These are phyloP conservation scores for Phasia obesa DNA, from an alignment of 2,888 invertebrate species.

Conservation along the genomic window DNA sequence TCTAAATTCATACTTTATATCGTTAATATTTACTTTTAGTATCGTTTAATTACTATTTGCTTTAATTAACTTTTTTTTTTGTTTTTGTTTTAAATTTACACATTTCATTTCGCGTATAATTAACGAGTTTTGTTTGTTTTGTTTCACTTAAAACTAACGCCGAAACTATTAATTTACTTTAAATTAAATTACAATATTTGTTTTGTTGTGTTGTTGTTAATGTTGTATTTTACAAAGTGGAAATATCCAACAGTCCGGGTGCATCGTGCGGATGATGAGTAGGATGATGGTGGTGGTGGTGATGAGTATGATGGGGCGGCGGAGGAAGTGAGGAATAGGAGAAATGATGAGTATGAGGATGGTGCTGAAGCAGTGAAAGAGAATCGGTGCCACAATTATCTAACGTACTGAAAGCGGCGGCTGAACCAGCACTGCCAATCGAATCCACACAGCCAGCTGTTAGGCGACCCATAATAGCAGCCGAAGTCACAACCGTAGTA, in stretches of 20 bases:
- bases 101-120: conserved; percentile 43
- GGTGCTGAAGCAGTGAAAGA: conserved; percentile 73
- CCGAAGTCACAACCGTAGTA: conserved; percentile 73
- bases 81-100: conserved; percentile 60
- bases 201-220: conserved; percentile 43
- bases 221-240: conserved; percentile 81
- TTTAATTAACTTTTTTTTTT: conserved; percentile 18
- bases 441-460: conserved; percentile 61
- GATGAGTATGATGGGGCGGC: conserved; percentile 67
- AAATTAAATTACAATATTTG: conserved; percentile 55
- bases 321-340: conserved; percentile 69
- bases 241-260: conserved; percentile 81
- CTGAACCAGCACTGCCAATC: conserved; percentile 59
- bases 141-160: conserved; percentile 75
- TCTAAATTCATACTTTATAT: conserved; percentile 43
- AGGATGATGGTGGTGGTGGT: conserved; percentile 72
- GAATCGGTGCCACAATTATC: conserved; percentile 68
- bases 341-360: conserved; percentile 72
- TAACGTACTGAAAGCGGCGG: conserved; percentile 58
- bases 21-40: conserved; percentile 53
- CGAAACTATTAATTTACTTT: conserved; percentile 72
- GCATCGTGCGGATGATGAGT: conserved; percentile 73
- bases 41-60: conserved; percentile 57
- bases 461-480: conserved; percentile 72
- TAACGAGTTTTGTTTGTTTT: conserved; percentile 43